Evolutionary conservation across 2,797 vertebrate genomes (phyloP), one percentile per base, ranked within the genome.

Genomic region (Acanthurus leucopareius): DNA sequence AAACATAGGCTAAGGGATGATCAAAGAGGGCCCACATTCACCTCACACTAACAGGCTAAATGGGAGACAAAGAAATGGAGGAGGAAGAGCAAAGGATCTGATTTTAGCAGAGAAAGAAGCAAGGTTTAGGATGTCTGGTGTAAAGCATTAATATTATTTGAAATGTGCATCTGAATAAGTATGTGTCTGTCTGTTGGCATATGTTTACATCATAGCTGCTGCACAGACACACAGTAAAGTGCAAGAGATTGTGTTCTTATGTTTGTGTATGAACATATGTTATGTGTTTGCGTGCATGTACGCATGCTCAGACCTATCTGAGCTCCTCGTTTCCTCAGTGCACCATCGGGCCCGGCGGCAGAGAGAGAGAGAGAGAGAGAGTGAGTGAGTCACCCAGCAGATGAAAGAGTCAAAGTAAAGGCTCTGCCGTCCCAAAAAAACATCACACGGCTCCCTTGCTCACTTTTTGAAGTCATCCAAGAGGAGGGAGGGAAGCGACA

Each of bases 21-120:
- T 98, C 97, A 98, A 98, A 98, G 97, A 92, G 91, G 75, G 92
- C 94, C 93, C 90, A 89, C 95, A 95, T 96, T 97, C 96, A 96
- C 95, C 96, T 97, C 95, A 94, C 92, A 96, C 94, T 95, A 93
- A 94, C 95, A 94, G 94, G 89, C 75, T 81, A 68, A 91, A 73
- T 72, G 85, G 59, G 79, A 93, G 77, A 91, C 90, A 96, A 95
- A 88, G 77, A 79, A 63, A 94, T 88, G 91, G 93, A 90, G 93
- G 95, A 93, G 94, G 95, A 93, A 95, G 94, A 95, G 95, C 90
- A 92, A 92, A 95, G 95, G 93, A 96, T 96, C 93, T 90, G 94
- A 96, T 96, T 97, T 96, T 92, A 74, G 49, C 38, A 11, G 48
- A 65, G 59, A 77, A 75, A 60, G 40, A 68, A 51, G 54, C 68